Percentiles rank a stretch among this genome's conserved stretches.
Evolutionary conservation across 2,888 invertebrate genomes (phyloP).

Genomic region (Ophion slaviceki): DNA sequence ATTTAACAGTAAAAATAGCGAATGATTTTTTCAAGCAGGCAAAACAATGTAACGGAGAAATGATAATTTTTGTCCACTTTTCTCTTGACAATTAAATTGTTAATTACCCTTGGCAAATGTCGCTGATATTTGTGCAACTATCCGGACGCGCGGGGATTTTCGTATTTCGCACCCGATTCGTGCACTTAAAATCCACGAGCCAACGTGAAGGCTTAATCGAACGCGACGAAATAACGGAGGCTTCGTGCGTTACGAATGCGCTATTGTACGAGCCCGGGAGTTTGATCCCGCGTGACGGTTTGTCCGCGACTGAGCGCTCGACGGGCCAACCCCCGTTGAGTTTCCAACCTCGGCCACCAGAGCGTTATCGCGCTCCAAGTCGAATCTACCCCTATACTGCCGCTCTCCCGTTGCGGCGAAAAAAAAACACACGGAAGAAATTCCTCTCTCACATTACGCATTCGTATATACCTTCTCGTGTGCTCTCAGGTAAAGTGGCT

Average conservation of each 20-base stretch:
- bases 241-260: conserved; percentile 54
- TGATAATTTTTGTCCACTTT: neutral
- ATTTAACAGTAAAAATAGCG: neutral
- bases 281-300: conserved; percentile 77
- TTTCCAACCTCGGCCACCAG: conserved; percentile 77
- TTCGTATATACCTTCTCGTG: conserved; percentile 57
- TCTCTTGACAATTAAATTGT: conserved; percentile 19
- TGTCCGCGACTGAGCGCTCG: conserved; percentile 80
- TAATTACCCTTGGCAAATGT: conserved; percentile 54
- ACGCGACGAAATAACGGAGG: neutral
- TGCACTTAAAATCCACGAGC: conserved; percentile 53
- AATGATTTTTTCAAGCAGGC: neutral
- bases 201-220: conserved; percentile 29
- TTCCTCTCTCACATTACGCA: conserved; percentile 43
- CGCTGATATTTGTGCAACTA: conserved; percentile 25
- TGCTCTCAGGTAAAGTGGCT: conserved; percentile 43
- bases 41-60: neutral
- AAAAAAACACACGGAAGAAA: conserved; percentile 28
- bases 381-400: conserved; percentile 67
- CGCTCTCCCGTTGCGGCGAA: conserved; percentile 41
- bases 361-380: conserved; percentile 73
- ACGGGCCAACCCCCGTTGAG: conserved; percentile 76
- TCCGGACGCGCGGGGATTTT: neutral
- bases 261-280: conserved; percentile 63
- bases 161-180: neutral